These are phyloP conservation scores for Gerris lacustris DNA, from an alignment of 2,888 invertebrate species.

Conservation along the genomic window DNA sequence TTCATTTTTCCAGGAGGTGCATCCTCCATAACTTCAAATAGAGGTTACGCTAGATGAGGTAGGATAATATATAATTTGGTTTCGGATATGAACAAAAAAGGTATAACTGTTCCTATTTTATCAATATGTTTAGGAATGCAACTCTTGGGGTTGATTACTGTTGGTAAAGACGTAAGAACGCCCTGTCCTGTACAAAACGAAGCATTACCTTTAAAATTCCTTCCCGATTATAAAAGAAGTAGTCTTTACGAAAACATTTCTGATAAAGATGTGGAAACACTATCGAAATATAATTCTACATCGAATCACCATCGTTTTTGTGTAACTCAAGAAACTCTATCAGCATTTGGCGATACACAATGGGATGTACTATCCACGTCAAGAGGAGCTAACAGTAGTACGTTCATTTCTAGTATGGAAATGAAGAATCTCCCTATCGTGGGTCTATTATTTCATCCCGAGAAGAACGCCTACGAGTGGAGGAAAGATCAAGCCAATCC, in stretches of 20 bases:
- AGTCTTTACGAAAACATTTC: neutral
- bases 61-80: conserved; percentile 41
- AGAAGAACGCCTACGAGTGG: conserved; percentile 72
- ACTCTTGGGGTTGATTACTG: neutral
- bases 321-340: neutral
- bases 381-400: neutral
- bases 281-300: neutral
- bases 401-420: conserved; percentile 11
- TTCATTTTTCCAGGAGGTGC: conserved; percentile 73
- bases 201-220: neutral
- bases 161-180: neutral
- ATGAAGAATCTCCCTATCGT: conserved; percentile 52
- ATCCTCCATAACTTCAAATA: conserved; percentile 52
- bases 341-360: neutral
- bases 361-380: neutral
- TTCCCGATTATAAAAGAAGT: neutral
- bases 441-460: conserved; percentile 81
- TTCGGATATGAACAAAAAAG: conserved; percentile 28
- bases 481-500: conserved; percentile 46
- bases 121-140: neutral
- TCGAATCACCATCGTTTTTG: neutral
- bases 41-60: conserved; percentile 69
- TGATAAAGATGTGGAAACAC: neutral
- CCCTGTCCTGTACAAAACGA: neutral
- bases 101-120: neutral